Conservation (phyloP, 1,140 invertebrate genomes). For the Eurosta solidaginis region DNA sequence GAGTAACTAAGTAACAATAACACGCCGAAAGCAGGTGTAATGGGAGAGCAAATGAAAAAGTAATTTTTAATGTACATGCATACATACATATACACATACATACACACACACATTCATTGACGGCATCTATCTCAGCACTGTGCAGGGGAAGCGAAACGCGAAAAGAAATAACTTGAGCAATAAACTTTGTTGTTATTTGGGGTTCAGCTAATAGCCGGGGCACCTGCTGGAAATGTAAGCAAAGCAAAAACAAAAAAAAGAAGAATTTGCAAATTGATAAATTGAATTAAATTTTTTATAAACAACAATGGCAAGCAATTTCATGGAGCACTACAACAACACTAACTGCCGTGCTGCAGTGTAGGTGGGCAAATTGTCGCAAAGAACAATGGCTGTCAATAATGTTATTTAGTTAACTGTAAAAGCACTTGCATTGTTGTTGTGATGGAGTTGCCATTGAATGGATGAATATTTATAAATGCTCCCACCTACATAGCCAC, state of each 20-base stretch:
- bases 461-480: neutral
- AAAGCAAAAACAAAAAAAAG: too few species aligned
- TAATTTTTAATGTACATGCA: neutral
- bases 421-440: neutral
- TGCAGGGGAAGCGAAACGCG: too few species aligned
- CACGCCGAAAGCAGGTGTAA: neutral
- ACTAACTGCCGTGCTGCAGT: neutral
- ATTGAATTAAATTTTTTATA: conserved; percentile 24
- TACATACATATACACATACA: too few species aligned
- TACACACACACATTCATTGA: too few species aligned
- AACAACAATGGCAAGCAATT: conserved; percentile 2
- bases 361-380: neutral
- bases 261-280: conserved; percentile 4
- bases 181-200: neutral
- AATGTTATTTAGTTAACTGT: conserved; percentile 3
- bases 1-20: too few species aligned
- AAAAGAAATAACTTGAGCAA: neutral
- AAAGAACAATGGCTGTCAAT: conserved; percentile 4
- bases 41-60: neutral
- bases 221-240: neutral
- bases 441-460: neutral
- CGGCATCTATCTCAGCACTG: too few species aligned
- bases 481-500: neutral
- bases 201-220: neutral
- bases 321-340: neutral